Base-by-base conservation (phyloP, 2,797 vertebrate genomes). In the Spinus pinus region DNA sequence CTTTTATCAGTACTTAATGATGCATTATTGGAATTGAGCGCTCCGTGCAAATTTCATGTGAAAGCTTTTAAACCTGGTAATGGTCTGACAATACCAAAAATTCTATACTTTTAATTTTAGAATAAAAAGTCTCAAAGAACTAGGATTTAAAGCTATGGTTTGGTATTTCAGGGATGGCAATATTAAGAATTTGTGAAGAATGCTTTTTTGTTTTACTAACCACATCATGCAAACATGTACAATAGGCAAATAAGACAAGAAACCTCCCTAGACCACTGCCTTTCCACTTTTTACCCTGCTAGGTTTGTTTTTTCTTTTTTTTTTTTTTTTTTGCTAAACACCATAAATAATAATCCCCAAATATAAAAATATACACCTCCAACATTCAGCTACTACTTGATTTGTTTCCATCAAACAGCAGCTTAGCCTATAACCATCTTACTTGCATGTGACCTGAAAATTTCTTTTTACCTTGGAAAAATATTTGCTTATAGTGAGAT, bases 261-360 rank as follows among this genome's bases (percentile, higher is more conserved):
- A 71, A 53, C 35, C 5, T 50, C 25, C 6, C 10, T 31, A 53
- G 49, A 9, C 4, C 22, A 7, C 9, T 46, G 13, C 13, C 25
- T 58, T 89, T 49, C 20, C 28, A 41, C 35, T 74, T 81, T 27
- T 42, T 31, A n/a, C 6, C 6, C 6, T 53, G 3, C 13, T 42
- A 41, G 9, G 0, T 0, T 9, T 62, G 41, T 37, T 37, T 37
- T 47, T 49, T 21, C 47, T 31, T 2, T 2, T 37, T 24, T 10
- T 15, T n/a, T 15, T 31, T 6, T 47, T 49, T 21, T 58, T 31
- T 2, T 2, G 9, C 6, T 41, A 66, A 60, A 33, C 9, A 60
- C 4, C 4, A 37, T 13, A 72, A 78, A 71, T n/a, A 74, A 73
- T 17, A 57, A 65, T 25, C 3, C 6, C 8, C 14, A 64, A 3